Evolutionary conservation across 2,113 vertebrate species (phyloP).

Genomic region (Abramis brama): DNA sequence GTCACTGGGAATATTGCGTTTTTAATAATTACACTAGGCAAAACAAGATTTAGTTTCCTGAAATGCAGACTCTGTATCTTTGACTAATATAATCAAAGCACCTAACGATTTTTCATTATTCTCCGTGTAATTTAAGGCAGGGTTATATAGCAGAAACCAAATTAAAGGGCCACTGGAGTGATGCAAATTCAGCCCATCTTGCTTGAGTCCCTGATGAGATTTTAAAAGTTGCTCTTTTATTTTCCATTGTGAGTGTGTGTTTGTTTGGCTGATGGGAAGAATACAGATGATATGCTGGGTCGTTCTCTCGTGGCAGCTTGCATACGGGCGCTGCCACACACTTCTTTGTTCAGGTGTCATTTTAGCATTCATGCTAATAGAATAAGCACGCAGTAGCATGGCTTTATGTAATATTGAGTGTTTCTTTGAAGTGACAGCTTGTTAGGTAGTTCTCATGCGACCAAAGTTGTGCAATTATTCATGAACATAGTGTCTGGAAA

Average conservation of each 20-base stretch:
- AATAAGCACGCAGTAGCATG: constrained; percentile 71
- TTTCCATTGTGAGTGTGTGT: constrained; percentile 12
- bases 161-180: constrained; percentile 26
- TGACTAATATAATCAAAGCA: constrained; percentile 43
- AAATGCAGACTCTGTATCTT: constrained; percentile 26
- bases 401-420: constrained; percentile 87
- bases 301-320: constrained; percentile 37
- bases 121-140: constrained; percentile 35
- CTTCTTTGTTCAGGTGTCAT: constrained; percentile 72
- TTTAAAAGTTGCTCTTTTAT: constrained; percentile 19
- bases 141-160: constrained; percentile 35
- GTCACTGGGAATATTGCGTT: constrained; percentile 20
- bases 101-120: constrained; percentile 44
- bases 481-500: constrained; percentile 87
- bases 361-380: constrained; percentile 77
- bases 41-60: constrained; percentile 35
- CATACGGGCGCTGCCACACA: constrained; percentile 25
- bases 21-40: constrained; percentile 48
- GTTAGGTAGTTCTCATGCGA: constrained; percentile 84
- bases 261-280: constrained; percentile 16
- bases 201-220: constrained; percentile 19
- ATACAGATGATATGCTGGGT: constrained; percentile 25
- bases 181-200: constrained; percentile 43
- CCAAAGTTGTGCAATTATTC: constrained; percentile 86
- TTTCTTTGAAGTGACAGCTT: constrained; percentile 87